Evolutionary conservation across 2,888 invertebrate species (phyloP), one percentile per base, ranked within the genome.

Genomic region (Drosophila mettleri): DNA sequence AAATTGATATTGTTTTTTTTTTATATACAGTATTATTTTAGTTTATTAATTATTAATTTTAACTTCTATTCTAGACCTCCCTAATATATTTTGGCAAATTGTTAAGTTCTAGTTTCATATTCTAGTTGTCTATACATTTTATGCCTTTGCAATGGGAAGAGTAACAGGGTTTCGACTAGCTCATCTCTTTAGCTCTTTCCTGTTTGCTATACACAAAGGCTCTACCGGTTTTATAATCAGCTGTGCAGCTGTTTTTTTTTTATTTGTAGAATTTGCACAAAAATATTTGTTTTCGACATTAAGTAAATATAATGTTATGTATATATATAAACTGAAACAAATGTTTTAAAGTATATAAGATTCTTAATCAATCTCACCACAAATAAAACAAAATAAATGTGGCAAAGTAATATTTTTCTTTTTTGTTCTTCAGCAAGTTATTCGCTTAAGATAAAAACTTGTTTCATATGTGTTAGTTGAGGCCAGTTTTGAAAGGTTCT

Each of bases 141-240:
- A 5, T 24, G 2, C 5, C 24, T 5, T 34, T n/a, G 36, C 36
- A 2, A 16, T 18, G 3, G 20, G 12, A 14, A 59, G 18, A 1
- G 41, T 51, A n/a, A 29, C 22, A 4, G 9, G 0, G 7, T 2
- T 12, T 34, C 41, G 9, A 16, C 8, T 5, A 10, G 9, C 0
- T 6, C 10, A 34, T 18, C 0, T 12, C 6, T 5, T 5, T 0
- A n/a, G 1, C 24, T 63, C 2, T 20, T 34, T 14, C 3, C 45
- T 14, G 38, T 64, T 54, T 54, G 7, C 24, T 39, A 61, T 63
- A 59, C 49, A 63, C n/a, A 54, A 61, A 54, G n/a, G 7, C 34
- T 27, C 60, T 46, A 71, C 67, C 63, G 60, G 60, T 67, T 76
- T 61, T 33, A 62, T 55, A 22, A 22, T 38, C 38, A 55, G 59